These are phyloP conservation scores for Pemphredon lugubris DNA, from an alignment of 2,888 invertebrate species.

Conservation along the genomic window DNA sequence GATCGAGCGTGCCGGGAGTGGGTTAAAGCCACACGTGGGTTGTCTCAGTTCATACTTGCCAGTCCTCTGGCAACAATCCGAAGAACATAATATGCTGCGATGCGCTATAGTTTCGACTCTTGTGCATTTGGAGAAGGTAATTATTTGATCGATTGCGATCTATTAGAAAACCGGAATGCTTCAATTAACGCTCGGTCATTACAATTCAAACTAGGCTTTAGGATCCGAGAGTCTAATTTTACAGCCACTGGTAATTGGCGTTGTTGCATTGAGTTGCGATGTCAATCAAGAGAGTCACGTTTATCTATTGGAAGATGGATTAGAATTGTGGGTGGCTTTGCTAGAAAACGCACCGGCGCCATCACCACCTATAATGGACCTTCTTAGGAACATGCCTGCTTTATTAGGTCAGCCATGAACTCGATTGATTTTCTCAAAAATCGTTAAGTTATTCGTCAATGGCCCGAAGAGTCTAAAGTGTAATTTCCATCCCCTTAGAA, in stretches of 20 bases:
- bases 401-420: conserved; percentile 86
- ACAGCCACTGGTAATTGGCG: conserved; percentile 83
- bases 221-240: conserved; percentile 82
- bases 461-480: too few relatives aligned
- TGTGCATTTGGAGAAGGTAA: conserved; percentile 91
- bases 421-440: too few relatives aligned
- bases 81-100: conserved; percentile 93
- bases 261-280: conserved; percentile 90
- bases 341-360: conserved; percentile 88
- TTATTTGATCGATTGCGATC: conserved; percentile 10
- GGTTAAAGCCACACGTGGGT: conserved; percentile 87
- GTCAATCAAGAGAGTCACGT: conserved; percentile 90
- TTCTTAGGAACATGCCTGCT: conserved; percentile 89
- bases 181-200: background rate
- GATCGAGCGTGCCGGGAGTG: conserved; percentile 91
- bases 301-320: conserved; percentile 95
- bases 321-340: conserved; percentile 94
- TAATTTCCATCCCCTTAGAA: conserved; percentile 84
- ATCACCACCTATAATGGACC: conserved; percentile 85
- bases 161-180: conserved; percentile 4
- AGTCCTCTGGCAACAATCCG: conserved; percentile 93
- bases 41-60: conserved; percentile 92
- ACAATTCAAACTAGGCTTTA: conserved; percentile 77
- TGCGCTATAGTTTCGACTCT: conserved; percentile 95
- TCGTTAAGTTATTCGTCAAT: too few relatives aligned